phyloP scores from a whole-genome alignment of 2,888 invertebrate species.

The Spisula subtruncata region DNA sequence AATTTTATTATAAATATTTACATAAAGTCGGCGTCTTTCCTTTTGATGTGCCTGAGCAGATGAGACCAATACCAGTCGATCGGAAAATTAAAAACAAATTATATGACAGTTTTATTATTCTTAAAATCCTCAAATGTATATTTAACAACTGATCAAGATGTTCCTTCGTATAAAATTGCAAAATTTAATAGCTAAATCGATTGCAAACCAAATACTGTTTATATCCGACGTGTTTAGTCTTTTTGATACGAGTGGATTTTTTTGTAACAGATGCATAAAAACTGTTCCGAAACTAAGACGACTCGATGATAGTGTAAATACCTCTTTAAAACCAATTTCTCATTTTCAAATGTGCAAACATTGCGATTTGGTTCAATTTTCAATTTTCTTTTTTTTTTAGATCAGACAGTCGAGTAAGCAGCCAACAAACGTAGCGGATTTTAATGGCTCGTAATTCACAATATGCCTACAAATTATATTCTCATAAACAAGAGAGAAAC shows the following conservation, averaged over 20 bases:
- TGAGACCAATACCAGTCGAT: too few species aligned
- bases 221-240: too few species aligned
- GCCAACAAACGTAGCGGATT: neutral
- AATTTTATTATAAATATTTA: too few species aligned
- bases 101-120: too few species aligned
- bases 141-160: neutral
- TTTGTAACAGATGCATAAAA: neutral
- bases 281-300: neutral
- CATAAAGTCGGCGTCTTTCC: too few species aligned
- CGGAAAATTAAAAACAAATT: too few species aligned
- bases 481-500: slow-evolving; percentile 12
- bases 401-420: neutral
- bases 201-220: neutral
- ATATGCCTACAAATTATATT: slow-evolving; percentile 14
- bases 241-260: too few species aligned
- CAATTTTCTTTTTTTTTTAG: too few species aligned
- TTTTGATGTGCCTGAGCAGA: too few species aligned
- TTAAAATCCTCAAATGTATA: too few species aligned
- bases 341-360: slow-evolving; percentile 20
- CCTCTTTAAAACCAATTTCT: neutral
- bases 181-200: neutral
- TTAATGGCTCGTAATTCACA: slow-evolving; percentile 2
- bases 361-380: slow-evolving; percentile 4
- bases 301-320: neutral
- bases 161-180: neutral